A percentile compares a stretch with the other conserved stretches of the same genome.
Evolutionary conservation across 1,140 invertebrate species (phyloP).

Genomic region (Dinoponera quadriceps): DNA sequence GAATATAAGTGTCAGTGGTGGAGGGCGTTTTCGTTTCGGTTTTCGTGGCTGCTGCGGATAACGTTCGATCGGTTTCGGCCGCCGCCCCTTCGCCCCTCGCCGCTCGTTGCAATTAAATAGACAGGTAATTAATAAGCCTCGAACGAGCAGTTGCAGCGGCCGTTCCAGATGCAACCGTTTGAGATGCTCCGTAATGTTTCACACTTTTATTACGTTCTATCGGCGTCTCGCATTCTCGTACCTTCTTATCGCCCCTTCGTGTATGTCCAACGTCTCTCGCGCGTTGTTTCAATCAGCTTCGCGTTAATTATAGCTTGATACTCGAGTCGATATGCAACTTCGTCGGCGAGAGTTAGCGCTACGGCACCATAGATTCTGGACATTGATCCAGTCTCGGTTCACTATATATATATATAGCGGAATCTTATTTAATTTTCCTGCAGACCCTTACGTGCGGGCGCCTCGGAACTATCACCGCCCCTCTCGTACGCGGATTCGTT

Average conservation of each 20-base stretch:
- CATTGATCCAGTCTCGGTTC: conserved; percentile 69
- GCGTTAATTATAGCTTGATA: conserved; percentile 1
- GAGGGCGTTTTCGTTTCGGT: neutral
- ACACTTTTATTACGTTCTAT: conserved; percentile 15
- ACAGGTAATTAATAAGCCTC: conserved; percentile 53
- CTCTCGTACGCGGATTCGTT: neutral
- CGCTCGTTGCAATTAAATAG: conserved; percentile 29
- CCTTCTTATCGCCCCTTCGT: neutral
- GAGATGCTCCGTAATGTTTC: conserved; percentile 52
- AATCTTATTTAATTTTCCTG: conserved; percentile 68
- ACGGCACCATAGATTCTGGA: conserved; percentile 63
- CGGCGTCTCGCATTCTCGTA: neutral
- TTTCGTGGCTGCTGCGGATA: conserved; percentile 9
- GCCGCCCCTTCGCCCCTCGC: conserved; percentile 4
- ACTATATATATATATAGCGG: conserved; percentile 67
- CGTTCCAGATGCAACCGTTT: conserved; percentile 52
- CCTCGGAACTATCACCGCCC: neutral
- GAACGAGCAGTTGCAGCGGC: conserved; percentile 20
- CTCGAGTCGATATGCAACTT: neutral
- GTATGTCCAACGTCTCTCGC: neutral
- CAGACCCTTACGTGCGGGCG: neutral
- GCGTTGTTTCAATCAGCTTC: neutral
- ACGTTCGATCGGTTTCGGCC: conserved; percentile 3
- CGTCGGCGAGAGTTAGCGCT: conserved; percentile 45
- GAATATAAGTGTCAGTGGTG: conserved; percentile 2